Conservation (phyloP, 2,797 vertebrate genomes). For the Hyperoplus lanceolatus region DNA sequence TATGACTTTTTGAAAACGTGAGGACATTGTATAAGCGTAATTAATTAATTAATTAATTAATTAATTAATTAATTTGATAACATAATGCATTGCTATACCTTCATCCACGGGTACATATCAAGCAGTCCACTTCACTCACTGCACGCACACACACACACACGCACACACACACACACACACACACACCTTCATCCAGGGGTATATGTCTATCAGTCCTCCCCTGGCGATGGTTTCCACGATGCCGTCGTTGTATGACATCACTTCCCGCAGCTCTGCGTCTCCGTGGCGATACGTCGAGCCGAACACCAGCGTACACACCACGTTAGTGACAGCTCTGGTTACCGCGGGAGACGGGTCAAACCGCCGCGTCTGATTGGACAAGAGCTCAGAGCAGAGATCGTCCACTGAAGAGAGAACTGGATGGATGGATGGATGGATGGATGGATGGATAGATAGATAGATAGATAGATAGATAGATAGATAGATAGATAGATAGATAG, state of each 20-base stretch:
- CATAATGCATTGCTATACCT: constrained; percentile 60
- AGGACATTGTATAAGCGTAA: no score
- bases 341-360: constrained; percentile 79
- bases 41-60: no score
- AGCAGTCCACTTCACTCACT: constrained; percentile 68
- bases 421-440: neutral
- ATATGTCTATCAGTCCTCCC: constrained; percentile 85
- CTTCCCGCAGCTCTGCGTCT: constrained; percentile 80
- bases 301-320: constrained; percentile 86
- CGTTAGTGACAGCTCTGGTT: constrained; percentile 84
- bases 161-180: no score
- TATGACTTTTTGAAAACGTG: no score
- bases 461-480: no score
- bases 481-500: no score
- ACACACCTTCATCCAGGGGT: constrained; percentile 83
- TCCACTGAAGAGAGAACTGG: constrained; percentile 82
- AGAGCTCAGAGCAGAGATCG: constrained; percentile 75
- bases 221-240: constrained; percentile 84
- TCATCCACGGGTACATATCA: constrained; percentile 86
- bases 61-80: no score
- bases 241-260: constrained; percentile 85
- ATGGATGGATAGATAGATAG: no score
- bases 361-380: constrained; percentile 38
- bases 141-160: no score
- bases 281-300: constrained; percentile 75